Percentiles rank a stretch among this genome's conserved stretches.
phyloP scores from a whole-genome alignment of 2,888 invertebrate species.

The Trachelus troglodyta region DNA sequence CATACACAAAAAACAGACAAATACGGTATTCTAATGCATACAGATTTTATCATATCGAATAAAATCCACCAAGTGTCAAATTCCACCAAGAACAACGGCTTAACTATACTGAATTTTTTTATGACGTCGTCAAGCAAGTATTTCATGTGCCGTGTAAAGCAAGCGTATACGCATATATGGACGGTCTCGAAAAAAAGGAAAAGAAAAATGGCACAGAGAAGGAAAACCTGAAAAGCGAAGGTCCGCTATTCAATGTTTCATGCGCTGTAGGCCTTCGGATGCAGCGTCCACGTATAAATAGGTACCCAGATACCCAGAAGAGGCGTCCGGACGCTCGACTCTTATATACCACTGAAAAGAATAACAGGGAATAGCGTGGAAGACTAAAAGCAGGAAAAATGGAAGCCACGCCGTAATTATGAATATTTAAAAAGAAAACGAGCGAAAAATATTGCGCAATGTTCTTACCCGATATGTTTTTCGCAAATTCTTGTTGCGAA shows the following conservation, averaged over 20 bases:
- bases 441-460: not conserved
- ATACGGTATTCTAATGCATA: not conserved
- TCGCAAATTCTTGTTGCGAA: not conserved
- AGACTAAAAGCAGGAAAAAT: not conserved
- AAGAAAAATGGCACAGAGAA: not conserved
- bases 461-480: not conserved
- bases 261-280: not conserved
- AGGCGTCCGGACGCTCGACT: not conserved
- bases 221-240: constrained; percentile 1
- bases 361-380: not conserved
- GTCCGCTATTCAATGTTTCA: constrained; percentile 9
- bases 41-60: not conserved
- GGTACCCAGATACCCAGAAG: not conserved
- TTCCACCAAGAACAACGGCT: not conserved
- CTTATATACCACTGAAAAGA: not conserved
- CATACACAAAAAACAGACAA: too few relatives aligned
- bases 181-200: not conserved
- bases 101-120: not conserved
- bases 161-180: not conserved
- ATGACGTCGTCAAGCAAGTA: not conserved
- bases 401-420: not conserved
- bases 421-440: not conserved
- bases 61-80: not conserved
- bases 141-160: not conserved
- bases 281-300: not conserved